A percentile compares a stretch with the other conserved stretches of the same genome.
These are phyloP conservation scores for Hormiphora californensis DNA, from an alignment of 37 sponge, comb jelly and placozoan species.

Conservation along the genomic window DNA sequence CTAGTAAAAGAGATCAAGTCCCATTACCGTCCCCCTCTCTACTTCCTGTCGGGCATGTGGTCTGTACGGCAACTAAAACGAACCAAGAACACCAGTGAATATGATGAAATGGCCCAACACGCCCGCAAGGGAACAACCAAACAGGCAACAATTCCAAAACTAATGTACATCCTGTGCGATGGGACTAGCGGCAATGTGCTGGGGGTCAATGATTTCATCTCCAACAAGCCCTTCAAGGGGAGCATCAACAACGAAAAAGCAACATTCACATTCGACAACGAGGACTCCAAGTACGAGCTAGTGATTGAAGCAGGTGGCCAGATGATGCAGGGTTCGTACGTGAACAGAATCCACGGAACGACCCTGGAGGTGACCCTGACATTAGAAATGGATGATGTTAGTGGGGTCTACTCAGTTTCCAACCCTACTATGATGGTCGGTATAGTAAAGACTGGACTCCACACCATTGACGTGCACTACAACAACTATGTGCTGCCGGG, in stretches of 20 bases:
- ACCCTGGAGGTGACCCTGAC: slow-evolving; percentile 3
- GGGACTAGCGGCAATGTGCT: not conserved
- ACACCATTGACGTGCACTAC: slow-evolving; percentile 29
- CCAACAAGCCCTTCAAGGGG: slow-evolving; percentile 17
- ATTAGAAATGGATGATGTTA: slow-evolving; percentile 21
- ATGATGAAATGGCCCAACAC: not conserved
- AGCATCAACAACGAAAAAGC: not conserved
- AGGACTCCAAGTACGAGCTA: slow-evolving; percentile 37
- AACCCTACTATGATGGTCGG: not conserved
- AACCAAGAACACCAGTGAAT: not conserved
- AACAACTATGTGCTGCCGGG: slow-evolving; percentile 5
- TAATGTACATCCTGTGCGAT: slow-evolving; percentile 10
- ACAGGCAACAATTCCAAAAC: not conserved
- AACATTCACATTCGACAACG: slow-evolving; percentile 19
- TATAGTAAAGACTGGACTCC: slow-evolving; percentile 20
- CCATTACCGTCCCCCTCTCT: slow-evolving; percentile 31
- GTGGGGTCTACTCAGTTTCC: slow-evolving; percentile 12
- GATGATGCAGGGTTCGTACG: slow-evolving; percentile 37
- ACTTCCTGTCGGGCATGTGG: slow-evolving; percentile 51
- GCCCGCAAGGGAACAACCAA: not conserved
- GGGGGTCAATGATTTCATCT: slow-evolving; percentile 42
- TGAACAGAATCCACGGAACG: not conserved
- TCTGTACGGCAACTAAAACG: not conserved
- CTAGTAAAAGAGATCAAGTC: slow-evolving; percentile 25
- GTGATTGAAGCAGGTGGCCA: slow-evolving; percentile 24